Conservation (phyloP, 2,113 vertebrate genomes). For the Rallus limicola region DNA sequence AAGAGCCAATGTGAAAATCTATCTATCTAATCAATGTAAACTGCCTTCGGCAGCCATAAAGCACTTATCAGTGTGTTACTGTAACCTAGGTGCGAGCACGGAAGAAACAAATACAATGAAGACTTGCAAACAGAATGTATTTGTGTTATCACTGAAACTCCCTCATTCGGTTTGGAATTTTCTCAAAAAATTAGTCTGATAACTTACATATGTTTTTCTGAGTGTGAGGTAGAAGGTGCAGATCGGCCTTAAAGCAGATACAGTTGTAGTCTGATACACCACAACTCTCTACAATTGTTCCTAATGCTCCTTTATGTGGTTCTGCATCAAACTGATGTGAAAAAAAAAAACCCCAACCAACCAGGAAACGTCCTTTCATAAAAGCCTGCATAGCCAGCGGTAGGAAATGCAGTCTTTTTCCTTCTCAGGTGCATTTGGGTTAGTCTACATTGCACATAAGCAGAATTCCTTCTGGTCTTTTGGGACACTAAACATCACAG, state of each 20-base stretch:
- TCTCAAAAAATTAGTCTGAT: not conserved
- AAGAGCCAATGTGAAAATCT: slow-evolving; percentile 28
- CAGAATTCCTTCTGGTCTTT: not conserved
- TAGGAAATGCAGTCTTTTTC: not conserved
- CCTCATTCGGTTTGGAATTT: not conserved
- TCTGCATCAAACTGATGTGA: not conserved
- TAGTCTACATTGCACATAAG: not conserved
- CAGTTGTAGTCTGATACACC: not conserved
- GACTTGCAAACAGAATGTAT: not conserved
- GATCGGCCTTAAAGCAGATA: not conserved
- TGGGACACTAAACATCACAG: not conserved
- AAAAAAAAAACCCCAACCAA: not conserved
- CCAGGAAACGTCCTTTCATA: not conserved
- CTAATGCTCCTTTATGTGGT: not conserved
- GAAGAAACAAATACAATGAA: not conserved
- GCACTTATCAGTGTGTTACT: not conserved
- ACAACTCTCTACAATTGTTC: not conserved
- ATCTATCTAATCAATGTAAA: slow-evolving; percentile 20
- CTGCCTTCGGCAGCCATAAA: slow-evolving; percentile 4
- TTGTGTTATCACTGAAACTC: not conserved
- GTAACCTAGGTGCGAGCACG: not conserved
- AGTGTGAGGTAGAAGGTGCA: not conserved
- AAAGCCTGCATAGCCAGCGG: not conserved
- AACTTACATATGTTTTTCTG: not conserved
- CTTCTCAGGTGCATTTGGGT: not conserved